Evolutionary conservation across 2,113 vertebrate species (phyloP), one percentile per base, ranked within the genome.

Genomic region (Chaenogobius annularis): DNA sequence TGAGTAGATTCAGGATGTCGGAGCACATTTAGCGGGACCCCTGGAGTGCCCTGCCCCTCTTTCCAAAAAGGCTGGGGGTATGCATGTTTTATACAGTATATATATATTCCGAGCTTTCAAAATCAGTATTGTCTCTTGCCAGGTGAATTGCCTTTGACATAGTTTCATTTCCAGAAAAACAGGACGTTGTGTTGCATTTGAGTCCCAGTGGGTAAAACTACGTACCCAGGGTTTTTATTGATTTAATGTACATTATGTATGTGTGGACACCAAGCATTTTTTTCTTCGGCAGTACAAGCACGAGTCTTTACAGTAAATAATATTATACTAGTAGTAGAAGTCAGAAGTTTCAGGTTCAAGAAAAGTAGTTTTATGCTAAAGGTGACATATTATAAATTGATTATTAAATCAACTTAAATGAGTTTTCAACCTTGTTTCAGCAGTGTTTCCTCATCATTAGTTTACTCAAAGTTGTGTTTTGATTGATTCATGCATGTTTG

Each of bases 121-220:
- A 84, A 82, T 81, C 77, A 6, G 75, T 37, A 52, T 81, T 85
- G 79, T 15, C 3, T 67, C 44, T 73, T 73, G 73, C 80, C 82
- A 85, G 73, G 50, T 50, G 73, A 81, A 75, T 75, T 85, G 84
- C 87, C 85, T 91, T 90, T 90, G 87, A 91, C 89, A 89, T 87
- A 83, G 84, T 89, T 88, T 86, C 77, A 88, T 87, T 85, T 82
- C 78, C 86, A 90, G 84, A 88, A 90, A 93, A 93, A 93, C 92
- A 93, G 90, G 90, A 92, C 90, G 85, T 85, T 80, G 78, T 87
- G 81, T 85, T 86, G 85, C 86, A 89, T 85, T 85, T 89, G 77
- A 86, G 79, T 88, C 79, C 86, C 75, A 85, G 83, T 5, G 76
- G 86, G 85, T 82, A 77, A 80, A 81, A 47, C 23, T 87, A n/a